Evolutionary conservation across 1,140 invertebrate species (phyloP), one percentile per base, ranked within the genome.

Genomic region (Drosophila simulans): DNA sequence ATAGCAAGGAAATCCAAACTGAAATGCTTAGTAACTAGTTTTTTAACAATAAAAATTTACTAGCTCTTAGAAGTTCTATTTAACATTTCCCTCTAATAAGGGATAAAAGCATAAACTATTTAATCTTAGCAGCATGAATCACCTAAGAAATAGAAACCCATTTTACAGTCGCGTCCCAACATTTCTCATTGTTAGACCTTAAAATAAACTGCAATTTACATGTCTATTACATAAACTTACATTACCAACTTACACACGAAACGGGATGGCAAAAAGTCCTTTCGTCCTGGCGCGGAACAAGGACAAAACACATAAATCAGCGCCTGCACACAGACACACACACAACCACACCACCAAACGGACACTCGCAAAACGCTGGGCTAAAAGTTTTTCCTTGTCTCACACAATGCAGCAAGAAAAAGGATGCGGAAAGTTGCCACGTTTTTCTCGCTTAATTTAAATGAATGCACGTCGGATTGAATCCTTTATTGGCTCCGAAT

Each of bases 251-350:
- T 69, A 69, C 66, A 70, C 66, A 70, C 51, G 69, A 65, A 69
- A 15, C 17, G 65, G 49, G 49, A 69, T 69, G 42, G 49, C 34
- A 46, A 71, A 71, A 35, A 69, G 68, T 71, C 68, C 68, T 70
- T 37, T 70, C 65, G 64, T 54, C 64, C 65, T 71, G 78, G 56
- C 59, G 68, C 68, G 25, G 68, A 64, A 57, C 63, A 75, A 53
- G 63, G 64, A 76, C 51, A 77, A 68, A 70, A 74, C 70, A 75
- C 70, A 82, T 75, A 88, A 88, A 88, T 88, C 83, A 78, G 63
- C 69, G 46, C 45, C 52, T 40, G 53, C 57, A 34, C 40, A 53
- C 39, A 40, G 8, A 34, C 39, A n/a, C 42, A 75, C 22, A 42
- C 69, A 43, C 13, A 4, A 4, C 25, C 8, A 22, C 46, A 60